Evolutionary conservation across 1,140 invertebrate species (phyloP), one percentile per base, ranked within the genome.

Genomic region (Aphaenogaster rudis): DNA sequence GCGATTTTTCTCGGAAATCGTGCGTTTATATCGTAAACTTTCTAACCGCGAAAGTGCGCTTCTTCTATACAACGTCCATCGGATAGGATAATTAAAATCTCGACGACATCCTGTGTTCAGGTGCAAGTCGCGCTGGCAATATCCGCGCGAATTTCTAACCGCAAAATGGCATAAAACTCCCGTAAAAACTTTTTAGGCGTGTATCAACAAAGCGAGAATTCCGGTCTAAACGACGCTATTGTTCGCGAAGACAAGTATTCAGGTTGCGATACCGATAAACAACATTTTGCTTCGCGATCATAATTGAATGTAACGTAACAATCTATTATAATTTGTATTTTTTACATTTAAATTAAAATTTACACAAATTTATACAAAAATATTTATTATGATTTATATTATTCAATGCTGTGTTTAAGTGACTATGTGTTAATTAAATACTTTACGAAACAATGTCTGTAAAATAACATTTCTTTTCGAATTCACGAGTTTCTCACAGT

Each of bases 21-120:
- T n/a, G 36, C 78, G 78, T 80, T 80, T 80, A 57, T 67, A 52
- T 54, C 63, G 57, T 57, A 80, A 80, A 80, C 78, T 80, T 80
- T 80, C 78, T 80, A 80, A 42, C 78, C 63, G 61, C 45, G 77
- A 80, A 80, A 80, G 77, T 52, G 3, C 13, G 33, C 17, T 54
- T 54, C 33, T 39, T 4, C 78, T 50, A 54, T 74, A 17, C 42
- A 28, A 17, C 36, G 9, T 80, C n/a, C 21, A 52, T 69, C 61
- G 36, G 2, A 48, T 48, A 67, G 63, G 48, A 67, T 80, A 67
- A 80, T 80, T 80, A 80, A 80, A 69, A 80, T 54, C 48, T 28
- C 36, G 63, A 80, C 63, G 45, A 80, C 48, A 66, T 66, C 17
- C 15, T 69, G 36, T 28, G 36, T 78, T 78, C 21, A 21, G 33